Percentiles rank a stretch among this genome's conserved stretches.
Conservation (phyloP, 2,888 invertebrate species). For the Tinea pellionella region DNA sequence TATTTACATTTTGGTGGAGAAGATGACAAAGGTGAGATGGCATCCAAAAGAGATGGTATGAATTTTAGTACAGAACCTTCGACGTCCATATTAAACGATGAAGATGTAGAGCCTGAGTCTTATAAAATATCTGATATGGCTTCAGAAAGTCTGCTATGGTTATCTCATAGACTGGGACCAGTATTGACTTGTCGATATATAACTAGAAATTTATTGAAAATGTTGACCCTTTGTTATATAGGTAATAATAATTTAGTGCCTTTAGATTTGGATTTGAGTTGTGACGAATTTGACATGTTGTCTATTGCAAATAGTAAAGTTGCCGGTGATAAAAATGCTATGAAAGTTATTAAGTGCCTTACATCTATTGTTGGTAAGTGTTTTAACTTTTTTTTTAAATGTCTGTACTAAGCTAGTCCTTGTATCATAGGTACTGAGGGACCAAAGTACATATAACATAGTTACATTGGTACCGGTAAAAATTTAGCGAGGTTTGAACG, state of each 20-base stretch:
- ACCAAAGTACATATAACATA: too few relatives aligned
- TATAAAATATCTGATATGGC: slow-evolving; percentile 87
- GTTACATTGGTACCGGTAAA: too few relatives aligned
- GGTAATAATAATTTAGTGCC: slow-evolving; percentile 80
- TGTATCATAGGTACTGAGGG: too few relatives aligned
- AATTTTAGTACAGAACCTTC: slow-evolving; percentile 30
- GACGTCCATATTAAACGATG: slow-evolving; percentile 26
- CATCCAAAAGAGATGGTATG: slow-evolving; percentile 24
- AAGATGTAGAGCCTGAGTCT: slow-evolving; percentile 27
- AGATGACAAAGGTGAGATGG: slow-evolving; percentile 27
- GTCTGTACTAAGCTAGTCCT: too few relatives aligned
- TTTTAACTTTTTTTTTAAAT: not conserved
- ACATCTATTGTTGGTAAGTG: slow-evolving; percentile 84
- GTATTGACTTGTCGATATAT: slow-evolving; percentile 92
- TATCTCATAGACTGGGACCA: slow-evolving; percentile 93
- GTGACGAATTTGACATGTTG: slow-evolving; percentile 68
- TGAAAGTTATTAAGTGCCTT: slow-evolving; percentile 90
- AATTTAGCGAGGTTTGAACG: too few relatives aligned
- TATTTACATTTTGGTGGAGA: slow-evolving; percentile 58
- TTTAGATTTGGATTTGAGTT: slow-evolving; percentile 42
- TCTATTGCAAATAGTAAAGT: slow-evolving; percentile 75
- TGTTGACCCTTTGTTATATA: slow-evolving; percentile 94
- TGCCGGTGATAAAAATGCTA: slow-evolving; percentile 83
- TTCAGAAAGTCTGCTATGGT: slow-evolving; percentile 89
- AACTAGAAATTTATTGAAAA: slow-evolving; percentile 90